Evolutionary conservation across 1,140 invertebrate genomes (phyloP).

Genomic region (Drosophila suzukii): DNA sequence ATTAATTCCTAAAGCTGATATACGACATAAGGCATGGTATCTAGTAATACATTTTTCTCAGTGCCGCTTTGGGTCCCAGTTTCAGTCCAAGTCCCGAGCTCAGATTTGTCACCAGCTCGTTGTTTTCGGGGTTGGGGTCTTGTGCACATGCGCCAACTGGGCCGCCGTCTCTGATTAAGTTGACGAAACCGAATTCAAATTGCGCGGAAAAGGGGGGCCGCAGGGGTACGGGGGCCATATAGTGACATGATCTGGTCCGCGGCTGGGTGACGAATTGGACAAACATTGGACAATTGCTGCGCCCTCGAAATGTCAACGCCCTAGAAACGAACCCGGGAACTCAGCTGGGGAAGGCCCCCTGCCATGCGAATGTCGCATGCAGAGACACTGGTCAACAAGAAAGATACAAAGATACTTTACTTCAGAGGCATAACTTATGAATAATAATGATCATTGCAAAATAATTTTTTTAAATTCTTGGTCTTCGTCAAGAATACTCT

Average conservation of each 20-base stretch:
- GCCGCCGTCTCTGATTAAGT: slow-evolving; percentile 73
- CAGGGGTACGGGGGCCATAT: not conserved
- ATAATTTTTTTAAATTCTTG: too few species aligned
- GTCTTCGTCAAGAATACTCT: too few species aligned
- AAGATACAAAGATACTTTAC: not conserved
- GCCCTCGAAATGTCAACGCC: slow-evolving; percentile 81
- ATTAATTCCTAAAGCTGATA: too few species aligned
- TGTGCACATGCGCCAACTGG: slow-evolving; percentile 63
- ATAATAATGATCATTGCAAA: too few species aligned
- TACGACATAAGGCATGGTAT: too few species aligned
- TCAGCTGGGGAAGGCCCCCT: slow-evolving; percentile 28
- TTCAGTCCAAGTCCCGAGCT: slow-evolving; percentile 25
- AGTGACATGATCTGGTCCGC: slow-evolving; percentile 44
- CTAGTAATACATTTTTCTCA: not conserved
- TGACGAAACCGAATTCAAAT: slow-evolving; percentile 74
- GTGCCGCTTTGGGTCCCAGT: slow-evolving; percentile 9
- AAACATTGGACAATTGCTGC: slow-evolving; percentile 66
- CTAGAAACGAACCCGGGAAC: slow-evolving; percentile 37
- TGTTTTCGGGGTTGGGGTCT: slow-evolving; percentile 36
- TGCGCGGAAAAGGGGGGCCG: slow-evolving; percentile 15
- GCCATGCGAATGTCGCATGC: slow-evolving; percentile 31
- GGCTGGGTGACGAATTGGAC: slow-evolving; percentile 61
- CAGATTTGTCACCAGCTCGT: slow-evolving; percentile 81
- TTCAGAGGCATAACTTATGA: too few species aligned
- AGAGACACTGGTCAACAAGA: slow-evolving; percentile 11